These are phyloP conservation scores for Caenorhabditis sp. DNA, from an alignment of 2,888 invertebrate species.

Conservation along the genomic window DNA sequence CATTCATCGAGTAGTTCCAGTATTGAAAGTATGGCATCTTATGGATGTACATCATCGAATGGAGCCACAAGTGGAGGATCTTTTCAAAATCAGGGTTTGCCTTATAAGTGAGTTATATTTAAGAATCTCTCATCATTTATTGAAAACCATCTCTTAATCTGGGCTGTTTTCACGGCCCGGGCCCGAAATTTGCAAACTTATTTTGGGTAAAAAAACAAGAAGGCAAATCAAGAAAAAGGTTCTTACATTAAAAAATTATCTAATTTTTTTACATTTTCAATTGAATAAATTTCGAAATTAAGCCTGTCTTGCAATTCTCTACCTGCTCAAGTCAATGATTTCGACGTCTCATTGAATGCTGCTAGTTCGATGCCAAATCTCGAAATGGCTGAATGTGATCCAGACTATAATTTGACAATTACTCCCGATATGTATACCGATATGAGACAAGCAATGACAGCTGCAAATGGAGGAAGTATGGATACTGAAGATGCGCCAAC, in stretches of 20 bases:
- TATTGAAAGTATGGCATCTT: conserved; percentile 41
- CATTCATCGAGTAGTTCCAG: conserved; percentile 47
- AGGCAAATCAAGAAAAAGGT: no score
- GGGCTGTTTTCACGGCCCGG: no score
- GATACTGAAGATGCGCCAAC: conserved; percentile 28
- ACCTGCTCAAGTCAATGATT: conserved; percentile 46
- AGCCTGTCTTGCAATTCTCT: conserved; percentile 57
- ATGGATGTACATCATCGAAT: conserved; percentile 35
- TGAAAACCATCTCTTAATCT: no score
- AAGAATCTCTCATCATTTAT: background rate
- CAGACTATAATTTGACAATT: conserved; percentile 67
- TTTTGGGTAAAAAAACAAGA: no score
- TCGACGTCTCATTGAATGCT: conserved; percentile 39
- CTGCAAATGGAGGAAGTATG: conserved; percentile 20
- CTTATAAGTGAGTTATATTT: conserved; percentile 38
- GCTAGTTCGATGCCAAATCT: conserved; percentile 57
- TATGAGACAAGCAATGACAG: conserved; percentile 51
- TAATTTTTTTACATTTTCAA: no score
- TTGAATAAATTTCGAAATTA: no score
- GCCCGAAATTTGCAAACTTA: no score
- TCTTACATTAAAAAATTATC: no score
- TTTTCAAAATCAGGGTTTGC: conserved; percentile 3
- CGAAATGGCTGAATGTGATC: conserved; percentile 59
- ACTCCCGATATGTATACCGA: conserved; percentile 66
- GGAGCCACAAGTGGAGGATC: conserved; percentile 4